Conservation (phyloP, 2,888 invertebrate genomes). For the Baccha elongata region DNA sequence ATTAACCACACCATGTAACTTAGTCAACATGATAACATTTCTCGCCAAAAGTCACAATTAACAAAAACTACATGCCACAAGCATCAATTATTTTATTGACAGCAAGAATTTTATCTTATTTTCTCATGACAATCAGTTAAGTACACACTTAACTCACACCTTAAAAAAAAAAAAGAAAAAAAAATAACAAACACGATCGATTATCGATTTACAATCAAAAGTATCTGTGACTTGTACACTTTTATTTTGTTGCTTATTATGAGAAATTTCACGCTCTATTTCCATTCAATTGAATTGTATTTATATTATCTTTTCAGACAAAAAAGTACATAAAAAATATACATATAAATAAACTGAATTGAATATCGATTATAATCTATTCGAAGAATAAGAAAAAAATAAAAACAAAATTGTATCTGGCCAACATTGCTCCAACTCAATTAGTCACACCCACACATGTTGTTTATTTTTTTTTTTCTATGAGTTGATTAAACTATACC, state of each 20-base stretch:
- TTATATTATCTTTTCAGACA: neutral
- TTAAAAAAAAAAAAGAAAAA: constrained; percentile 22
- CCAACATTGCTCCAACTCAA: constrained; percentile 61
- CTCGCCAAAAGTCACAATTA: too few relatives aligned
- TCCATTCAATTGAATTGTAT: constrained; percentile 62
- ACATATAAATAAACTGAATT: constrained; percentile 15
- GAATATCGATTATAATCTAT: constrained; percentile 22
- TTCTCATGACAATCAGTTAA: constrained; percentile 42
- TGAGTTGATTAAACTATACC: constrained; percentile 58
- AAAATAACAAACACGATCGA: constrained; percentile 46
- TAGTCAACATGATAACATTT: too few relatives aligned
- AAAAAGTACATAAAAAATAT: constrained; percentile 24
- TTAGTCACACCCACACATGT: constrained; percentile 66
- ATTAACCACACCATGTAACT: too few relatives aligned
- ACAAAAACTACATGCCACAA: constrained; percentile 22
- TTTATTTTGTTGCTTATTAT: constrained; percentile 30
- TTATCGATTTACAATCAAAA: constrained; percentile 19
- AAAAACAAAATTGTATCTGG: constrained; percentile 38
- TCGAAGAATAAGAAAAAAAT: neutral
- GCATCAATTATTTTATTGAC: constrained; percentile 22
- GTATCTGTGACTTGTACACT: constrained; percentile 28
- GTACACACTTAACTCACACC: constrained; percentile 67
- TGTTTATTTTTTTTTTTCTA: constrained; percentile 9
- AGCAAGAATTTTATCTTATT: constrained; percentile 53
- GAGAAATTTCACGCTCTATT: constrained; percentile 69